Evolutionary conservation across 2,888 invertebrate genomes (phyloP), one percentile per base, ranked within the genome.

Genomic region (Ornithoptera alexandrae): DNA sequence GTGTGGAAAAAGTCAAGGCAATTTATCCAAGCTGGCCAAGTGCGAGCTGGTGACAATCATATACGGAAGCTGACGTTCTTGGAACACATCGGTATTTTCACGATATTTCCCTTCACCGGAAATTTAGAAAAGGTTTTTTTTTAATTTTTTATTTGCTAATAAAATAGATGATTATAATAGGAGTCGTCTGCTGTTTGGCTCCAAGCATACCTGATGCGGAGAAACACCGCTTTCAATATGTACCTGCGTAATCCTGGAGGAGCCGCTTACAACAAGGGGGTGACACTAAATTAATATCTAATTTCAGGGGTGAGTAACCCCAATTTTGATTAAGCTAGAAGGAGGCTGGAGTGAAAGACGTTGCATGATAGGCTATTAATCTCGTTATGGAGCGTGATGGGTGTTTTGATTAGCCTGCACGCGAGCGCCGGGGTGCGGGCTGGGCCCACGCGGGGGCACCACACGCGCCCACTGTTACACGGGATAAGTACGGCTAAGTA

Each of bases 251-350:
- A 84, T 81, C 80, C 80, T 77, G 74, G 73, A 68, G 69, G 74
- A 75, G 62, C 76, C 72, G 42, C 22, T 62, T 66, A 65, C 66
- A 63, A 64, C 61, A 57, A 74, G 74, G 78, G 30, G 75, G 74
- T 67, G 81, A 79, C 83, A 84, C 83, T 81, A 87, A 90, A 90
- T 90, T 90, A 89, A 89, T 90, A 88, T 86, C 85, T 86, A 88
- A 91, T 90, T 90, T 87, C 76, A 81, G 82, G 88, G 86, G 85
- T 80, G 83, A 82, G 81, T 80, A 76, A 76, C 82, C 85, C 84
- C 77, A 75, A 77, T 80, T 76, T 77, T 75, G 73, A 75, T 79
- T 75, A 75, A 70, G 62, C 67, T 46, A 56, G 71, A 69, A 72
- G 70, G 70, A 73, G 58, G 24, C 59, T 69, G 57, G 62, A 61